phyloP scores from a whole-genome alignment of 2,888 invertebrate species.

The Neoitamus cyanurus region DNA sequence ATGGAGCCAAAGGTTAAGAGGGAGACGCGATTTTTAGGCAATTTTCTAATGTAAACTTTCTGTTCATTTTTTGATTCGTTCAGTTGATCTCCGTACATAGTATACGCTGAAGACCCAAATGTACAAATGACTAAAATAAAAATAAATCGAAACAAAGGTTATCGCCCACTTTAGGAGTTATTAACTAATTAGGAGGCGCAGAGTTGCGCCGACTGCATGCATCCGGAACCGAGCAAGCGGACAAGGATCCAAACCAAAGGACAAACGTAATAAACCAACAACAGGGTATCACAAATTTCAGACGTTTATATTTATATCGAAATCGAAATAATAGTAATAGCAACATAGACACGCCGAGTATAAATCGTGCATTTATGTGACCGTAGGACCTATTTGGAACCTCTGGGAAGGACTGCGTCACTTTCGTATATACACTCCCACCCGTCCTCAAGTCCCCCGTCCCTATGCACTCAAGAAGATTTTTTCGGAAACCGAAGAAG shows the following conservation, averaged over 20 bases:
- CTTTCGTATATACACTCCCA: background rate
- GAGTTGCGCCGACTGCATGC: background rate
- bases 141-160: conserved; percentile 18
- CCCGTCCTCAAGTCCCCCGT: background rate
- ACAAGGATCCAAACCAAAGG: conserved; percentile 19
- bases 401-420: background rate
- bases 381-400: background rate
- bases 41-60: conserved; percentile 29
- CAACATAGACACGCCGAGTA: background rate
- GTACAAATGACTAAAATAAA: conserved; percentile 47
- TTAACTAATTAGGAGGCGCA: background rate
- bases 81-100: conserved; percentile 34
- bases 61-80: background rate
- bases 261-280: conserved; percentile 33
- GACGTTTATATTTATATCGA: conserved; percentile 44
- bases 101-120: conserved; percentile 52
- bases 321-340: conserved; percentile 6
- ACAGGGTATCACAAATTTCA: conserved; percentile 44
- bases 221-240: conserved; percentile 2
- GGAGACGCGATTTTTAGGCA: conserved; percentile 5
- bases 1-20: background rate
- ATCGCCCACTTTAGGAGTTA: conserved; percentile 28
- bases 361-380: conserved; percentile 5
- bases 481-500: background rate
- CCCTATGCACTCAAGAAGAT: background rate